Percentiles rank a stretch among this genome's conserved stretches.
Evolutionary conservation across 1,140 invertebrate species (phyloP).

Genomic region (Brachionus paranguensis): DNA sequence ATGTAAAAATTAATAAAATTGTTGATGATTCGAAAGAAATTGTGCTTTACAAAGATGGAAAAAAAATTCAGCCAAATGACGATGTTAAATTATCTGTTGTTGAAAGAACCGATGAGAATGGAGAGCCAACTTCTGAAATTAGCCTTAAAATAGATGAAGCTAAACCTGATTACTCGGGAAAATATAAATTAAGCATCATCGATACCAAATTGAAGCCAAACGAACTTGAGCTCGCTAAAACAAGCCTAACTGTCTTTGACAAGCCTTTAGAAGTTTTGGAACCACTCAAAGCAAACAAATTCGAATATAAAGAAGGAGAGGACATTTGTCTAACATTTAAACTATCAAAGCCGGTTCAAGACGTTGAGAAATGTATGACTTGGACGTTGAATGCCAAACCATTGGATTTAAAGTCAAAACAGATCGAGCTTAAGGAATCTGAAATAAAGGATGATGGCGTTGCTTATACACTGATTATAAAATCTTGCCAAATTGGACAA

Average conservation of each 20-base stretch:
- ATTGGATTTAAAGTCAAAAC: not conserved
- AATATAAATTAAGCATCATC: not conserved
- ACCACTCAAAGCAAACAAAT: not conserved
- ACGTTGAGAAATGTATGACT: not conserved
- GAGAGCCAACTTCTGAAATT: conserved; percentile 11
- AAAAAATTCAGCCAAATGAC: not conserved
- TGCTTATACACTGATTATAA: not conserved
- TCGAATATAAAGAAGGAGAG: conserved; percentile 17
- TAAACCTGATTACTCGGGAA: not conserved
- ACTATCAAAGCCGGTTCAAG: not conserved
- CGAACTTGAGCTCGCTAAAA: not conserved
- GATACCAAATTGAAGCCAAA: not conserved
- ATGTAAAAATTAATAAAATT: not conserved
- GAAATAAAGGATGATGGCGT: not conserved
- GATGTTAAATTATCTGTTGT: not conserved
- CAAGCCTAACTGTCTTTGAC: not conserved
- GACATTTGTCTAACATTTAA: not conserved
- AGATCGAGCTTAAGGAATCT: not conserved
- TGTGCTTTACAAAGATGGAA: not conserved
- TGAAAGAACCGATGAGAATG: not conserved
- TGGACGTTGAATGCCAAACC: not conserved
- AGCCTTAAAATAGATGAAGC: not conserved
- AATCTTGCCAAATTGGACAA: not conserved
- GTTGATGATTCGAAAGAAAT: not conserved
- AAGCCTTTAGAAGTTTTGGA: conserved; percentile 11